Percentiles rank a stretch among this genome's conserved stretches.
These are phyloP conservation scores for Margarornis squamiger DNA, from an alignment of 2,797 vertebrate species.

Conservation along the genomic window DNA sequence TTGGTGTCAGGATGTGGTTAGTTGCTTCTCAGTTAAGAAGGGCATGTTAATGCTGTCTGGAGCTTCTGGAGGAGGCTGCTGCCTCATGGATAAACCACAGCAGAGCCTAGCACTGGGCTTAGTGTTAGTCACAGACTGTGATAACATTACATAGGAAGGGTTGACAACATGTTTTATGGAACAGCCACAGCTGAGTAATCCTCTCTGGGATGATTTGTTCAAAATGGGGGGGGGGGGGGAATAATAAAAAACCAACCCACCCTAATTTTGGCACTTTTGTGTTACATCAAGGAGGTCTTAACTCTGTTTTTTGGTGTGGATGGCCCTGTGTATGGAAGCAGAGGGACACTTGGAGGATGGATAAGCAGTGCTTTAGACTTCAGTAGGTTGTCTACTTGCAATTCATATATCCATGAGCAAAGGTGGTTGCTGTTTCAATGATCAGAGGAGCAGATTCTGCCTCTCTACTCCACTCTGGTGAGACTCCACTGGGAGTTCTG, in stretches of 20 bases:
- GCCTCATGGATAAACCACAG: rapidly evolving
- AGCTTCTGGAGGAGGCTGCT: not conserved
- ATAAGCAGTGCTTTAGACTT: not conserved
- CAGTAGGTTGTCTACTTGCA: not conserved
- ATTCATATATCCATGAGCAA: too few species aligned
- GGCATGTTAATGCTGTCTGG: rapidly evolving
- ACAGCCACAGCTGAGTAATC: not conserved
- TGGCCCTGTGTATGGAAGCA: not conserved
- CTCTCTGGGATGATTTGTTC: not conserved
- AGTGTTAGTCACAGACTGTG: not conserved
- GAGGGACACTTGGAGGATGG: not conserved
- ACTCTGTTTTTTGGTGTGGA: too few species aligned
- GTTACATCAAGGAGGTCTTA: not conserved
- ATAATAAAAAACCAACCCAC: too few species aligned
- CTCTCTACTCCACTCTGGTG: not conserved
- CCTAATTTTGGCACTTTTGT: not conserved
- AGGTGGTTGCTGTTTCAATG: not conserved
- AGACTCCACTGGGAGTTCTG: not conserved
- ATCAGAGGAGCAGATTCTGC: not conserved
- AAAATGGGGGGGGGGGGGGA: not conserved
- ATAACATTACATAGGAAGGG: too few species aligned
- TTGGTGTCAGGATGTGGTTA: not conserved
- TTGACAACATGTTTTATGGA: not conserved
- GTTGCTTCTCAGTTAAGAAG: not conserved
- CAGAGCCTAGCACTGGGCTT: not conserved